Evolutionary conservation across 2,113 vertebrate species (phyloP).

Genomic region (Oncorhynchus keta): DNA sequence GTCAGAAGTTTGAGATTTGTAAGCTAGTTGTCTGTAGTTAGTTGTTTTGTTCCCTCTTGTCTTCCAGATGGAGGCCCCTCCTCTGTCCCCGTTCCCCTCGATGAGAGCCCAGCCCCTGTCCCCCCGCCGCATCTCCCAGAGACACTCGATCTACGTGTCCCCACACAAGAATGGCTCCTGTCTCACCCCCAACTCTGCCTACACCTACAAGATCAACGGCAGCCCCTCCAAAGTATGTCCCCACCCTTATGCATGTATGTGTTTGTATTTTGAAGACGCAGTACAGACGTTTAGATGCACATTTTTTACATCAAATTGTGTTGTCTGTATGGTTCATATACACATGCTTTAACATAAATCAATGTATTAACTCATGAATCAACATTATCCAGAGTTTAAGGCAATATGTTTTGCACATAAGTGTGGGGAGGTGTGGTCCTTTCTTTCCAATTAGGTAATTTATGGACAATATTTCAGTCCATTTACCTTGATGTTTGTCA

Average conservation of each 20-base stretch:
- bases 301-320: background rate
- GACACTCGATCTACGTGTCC: slow-evolving; percentile 88
- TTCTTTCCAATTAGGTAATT: too few relatives aligned
- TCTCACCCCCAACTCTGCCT: slow-evolving; percentile 76
- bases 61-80: slow-evolving; percentile 85
- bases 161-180: slow-evolving; percentile 86
- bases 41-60: background rate
- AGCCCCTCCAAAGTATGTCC: slow-evolving; percentile 89
- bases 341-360: too few relatives aligned
- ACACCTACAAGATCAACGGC: slow-evolving; percentile 87
- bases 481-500: too few relatives aligned
- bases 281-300: too few relatives aligned
- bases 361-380: too few relatives aligned
- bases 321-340: background rate
- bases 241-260: slow-evolving; percentile 6
- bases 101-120: slow-evolving; percentile 84
- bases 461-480: too few relatives aligned
- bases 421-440: too few relatives aligned
- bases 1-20: too few relatives aligned
- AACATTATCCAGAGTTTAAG: too few relatives aligned
- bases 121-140: slow-evolving; percentile 89
- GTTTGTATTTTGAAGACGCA: background rate
- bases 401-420: too few relatives aligned
- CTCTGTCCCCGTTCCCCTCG: slow-evolving; percentile 89
- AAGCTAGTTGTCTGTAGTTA: background rate